Percentiles rank a stretch among this genome's conserved stretches.
Evolutionary conservation across 1,140 invertebrate species (phyloP).

Genomic region (Tetragonula clypearis): DNA sequence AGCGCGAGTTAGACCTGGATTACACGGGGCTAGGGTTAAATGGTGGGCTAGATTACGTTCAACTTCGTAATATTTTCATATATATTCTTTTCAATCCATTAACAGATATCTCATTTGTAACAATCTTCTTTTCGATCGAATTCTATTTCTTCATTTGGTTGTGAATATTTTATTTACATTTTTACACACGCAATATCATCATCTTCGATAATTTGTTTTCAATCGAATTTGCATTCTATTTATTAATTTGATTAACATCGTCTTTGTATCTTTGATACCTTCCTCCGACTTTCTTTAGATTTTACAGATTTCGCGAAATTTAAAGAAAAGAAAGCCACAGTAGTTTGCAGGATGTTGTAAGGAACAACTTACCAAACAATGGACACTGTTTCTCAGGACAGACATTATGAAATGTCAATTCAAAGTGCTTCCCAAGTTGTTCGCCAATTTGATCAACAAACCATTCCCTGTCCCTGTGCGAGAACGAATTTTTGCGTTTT

Average conservation of each 20-base stretch:
- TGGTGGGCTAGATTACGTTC: not conserved
- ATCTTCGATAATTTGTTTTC: not conserved
- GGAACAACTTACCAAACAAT: constrained; percentile 84
- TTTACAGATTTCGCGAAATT: no score
- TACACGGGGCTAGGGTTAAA: not conserved
- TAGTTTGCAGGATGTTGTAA: no score
- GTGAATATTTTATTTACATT: no score
- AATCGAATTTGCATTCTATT: not conserved
- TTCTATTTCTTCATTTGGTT: not conserved
- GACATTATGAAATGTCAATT: constrained; percentile 89
- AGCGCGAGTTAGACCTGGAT: not conserved
- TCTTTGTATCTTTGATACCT: not conserved
- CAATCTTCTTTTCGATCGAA: no score
- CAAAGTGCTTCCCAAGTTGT: constrained; percentile 88
- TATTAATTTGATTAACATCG: not conserved
- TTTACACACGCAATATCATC: not conserved
- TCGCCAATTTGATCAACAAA: constrained; percentile 88
- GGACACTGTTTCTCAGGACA: constrained; percentile 89
- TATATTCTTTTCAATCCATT: not conserved
- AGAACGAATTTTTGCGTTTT: not conserved
- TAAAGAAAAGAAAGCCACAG: no score
- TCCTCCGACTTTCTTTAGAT: not conserved
- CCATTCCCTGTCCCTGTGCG: constrained; percentile 87
- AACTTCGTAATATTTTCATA: not conserved
- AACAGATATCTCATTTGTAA: not conserved